A percentile compares a stretch with the other conserved stretches of the same genome.
Evolutionary conservation across 2,797 vertebrate species (phyloP).

Genomic region (Danio kyathit): DNA sequence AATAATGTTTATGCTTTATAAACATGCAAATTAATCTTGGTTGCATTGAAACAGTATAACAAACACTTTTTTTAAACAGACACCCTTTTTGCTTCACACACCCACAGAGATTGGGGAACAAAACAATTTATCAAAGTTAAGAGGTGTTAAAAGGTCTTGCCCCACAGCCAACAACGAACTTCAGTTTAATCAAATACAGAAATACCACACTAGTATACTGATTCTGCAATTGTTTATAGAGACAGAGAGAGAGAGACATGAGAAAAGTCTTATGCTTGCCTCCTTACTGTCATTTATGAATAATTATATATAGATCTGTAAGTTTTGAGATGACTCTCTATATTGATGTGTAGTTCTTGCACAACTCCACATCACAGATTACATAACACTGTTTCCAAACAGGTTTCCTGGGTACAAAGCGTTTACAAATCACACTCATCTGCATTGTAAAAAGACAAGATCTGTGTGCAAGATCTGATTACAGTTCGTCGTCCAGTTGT

Average conservation of each 20-base stretch:
- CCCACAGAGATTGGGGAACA: conserved; percentile 31
- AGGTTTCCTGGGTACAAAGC: background rate
- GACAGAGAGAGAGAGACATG: background rate
- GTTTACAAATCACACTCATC: background rate
- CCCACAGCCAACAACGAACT: conserved; percentile 15
- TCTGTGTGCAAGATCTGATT: background rate
- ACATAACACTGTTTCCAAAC: background rate
- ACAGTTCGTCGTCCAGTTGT: background rate
- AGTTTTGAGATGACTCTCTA: background rate
- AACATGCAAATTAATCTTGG: background rate
- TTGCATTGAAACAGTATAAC: background rate
- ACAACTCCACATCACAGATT: background rate
- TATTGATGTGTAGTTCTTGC: background rate
- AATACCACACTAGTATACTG: conserved; percentile 22
- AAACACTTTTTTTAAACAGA: conserved; percentile 8
- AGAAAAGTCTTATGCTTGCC: background rate
- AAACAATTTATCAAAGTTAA: conserved; percentile 28
- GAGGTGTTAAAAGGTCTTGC: conserved; percentile 31
- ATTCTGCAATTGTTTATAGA: conserved; percentile 1
- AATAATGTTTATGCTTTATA: background rate
- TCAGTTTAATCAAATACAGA: conserved; percentile 35
- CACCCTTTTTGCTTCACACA: conserved; percentile 19
- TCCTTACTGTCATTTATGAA: background rate
- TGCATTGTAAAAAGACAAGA: background rate
- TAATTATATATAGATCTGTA: background rate